A percentile compares a stretch with the other conserved stretches of the same genome.
These are phyloP conservation scores for Sinocyclocheilus grahami DNA, from an alignment of 2,113 vertebrate species.

Conservation along the genomic window DNA sequence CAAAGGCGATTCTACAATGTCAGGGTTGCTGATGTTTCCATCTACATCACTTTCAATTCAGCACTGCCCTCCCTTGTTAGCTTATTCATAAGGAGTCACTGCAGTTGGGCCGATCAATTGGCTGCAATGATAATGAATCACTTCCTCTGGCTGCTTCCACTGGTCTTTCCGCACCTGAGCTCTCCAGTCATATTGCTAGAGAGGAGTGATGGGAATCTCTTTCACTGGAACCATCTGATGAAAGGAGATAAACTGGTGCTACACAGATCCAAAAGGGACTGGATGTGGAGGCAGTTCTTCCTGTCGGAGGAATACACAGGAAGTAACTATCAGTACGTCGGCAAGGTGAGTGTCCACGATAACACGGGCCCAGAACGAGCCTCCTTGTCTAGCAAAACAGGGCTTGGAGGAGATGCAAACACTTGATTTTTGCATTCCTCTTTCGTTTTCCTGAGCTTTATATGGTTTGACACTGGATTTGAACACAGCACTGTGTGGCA, in stretches of 20 bases:
- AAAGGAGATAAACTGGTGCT: slow-evolving; percentile 70
- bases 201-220: slow-evolving; percentile 41
- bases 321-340: slow-evolving; percentile 84
- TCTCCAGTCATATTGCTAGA: slow-evolving; percentile 32
- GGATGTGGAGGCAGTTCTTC: slow-evolving; percentile 94
- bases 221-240: slow-evolving; percentile 45
- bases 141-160: slow-evolving; percentile 54
- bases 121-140: slow-evolving; percentile 59
- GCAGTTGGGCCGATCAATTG: slow-evolving; percentile 46
- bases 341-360: slow-evolving; percentile 79
- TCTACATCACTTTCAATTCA: slow-evolving; percentile 42
- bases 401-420: slow-evolving; percentile 17
- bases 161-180: slow-evolving; percentile 51
- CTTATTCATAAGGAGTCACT: slow-evolving; percentile 43
- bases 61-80: slow-evolving; percentile 50
- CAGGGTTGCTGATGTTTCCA: slow-evolving; percentile 54
- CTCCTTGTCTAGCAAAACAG: slow-evolving; percentile 24
- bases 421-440: neutral
- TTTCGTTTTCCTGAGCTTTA: slow-evolving; percentile 42
- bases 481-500: slow-evolving; percentile 22
- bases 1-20: slow-evolving; percentile 55
- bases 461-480: slow-evolving; percentile 48
- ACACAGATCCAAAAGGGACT: slow-evolving; percentile 81
- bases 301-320: slow-evolving; percentile 87
- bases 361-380: neutral